Base-by-base conservation (phyloP, 2,113 vertebrate species). In the Holacanthus passer region DNA sequence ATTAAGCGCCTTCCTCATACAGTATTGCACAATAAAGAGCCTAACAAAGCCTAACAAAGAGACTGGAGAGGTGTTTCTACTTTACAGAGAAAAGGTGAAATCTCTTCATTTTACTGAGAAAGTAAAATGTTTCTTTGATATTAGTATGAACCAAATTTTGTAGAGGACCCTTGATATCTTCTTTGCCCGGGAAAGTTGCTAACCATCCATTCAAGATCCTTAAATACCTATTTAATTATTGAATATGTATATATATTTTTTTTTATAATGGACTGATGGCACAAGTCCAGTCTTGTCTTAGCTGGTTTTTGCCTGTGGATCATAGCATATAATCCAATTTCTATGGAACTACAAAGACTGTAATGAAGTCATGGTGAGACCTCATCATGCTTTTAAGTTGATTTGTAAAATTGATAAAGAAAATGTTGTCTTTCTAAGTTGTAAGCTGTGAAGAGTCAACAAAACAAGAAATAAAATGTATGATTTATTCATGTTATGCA, bases 1-100 rank as follows among this genome's bases (percentile, higher is more conserved):
- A 94, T 95, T 95, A 93, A 87, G 84, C 64, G 41, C 60, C 75
- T 87, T 89, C 74, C 76, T 88, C 66, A 76, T 88, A 87, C 55
- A 80, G 58, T 82, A 64, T 73, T 83, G 48, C 81, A 74, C 47
- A 82, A 78, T 77, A 82, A 80, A 74, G 74, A 63, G 50, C 50
- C 52, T 68, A 66, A 91, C 86, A 91, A 87, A 87, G 78, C 55
- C 52, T 68, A 62, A 91, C 86, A 91, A 87, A 87, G 76, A 81
- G 22, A 74, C 3, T 14, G 16, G 13, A 68, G 52, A 37, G 35
- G 48, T 16, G 5, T 71, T 13, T 68, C 16, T 45, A 62, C 58
- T 50, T 69, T n/a, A 14, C 13, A 59, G 19, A 78, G 16, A 55
- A 60, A n/a, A n/a, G n/a, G n/a, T n/a, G n/a, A n/a, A n/a, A n/a